Evolutionary conservation across 2,888 invertebrate species (phyloP).

Genomic region (Lithophane ornitopus): DNA sequence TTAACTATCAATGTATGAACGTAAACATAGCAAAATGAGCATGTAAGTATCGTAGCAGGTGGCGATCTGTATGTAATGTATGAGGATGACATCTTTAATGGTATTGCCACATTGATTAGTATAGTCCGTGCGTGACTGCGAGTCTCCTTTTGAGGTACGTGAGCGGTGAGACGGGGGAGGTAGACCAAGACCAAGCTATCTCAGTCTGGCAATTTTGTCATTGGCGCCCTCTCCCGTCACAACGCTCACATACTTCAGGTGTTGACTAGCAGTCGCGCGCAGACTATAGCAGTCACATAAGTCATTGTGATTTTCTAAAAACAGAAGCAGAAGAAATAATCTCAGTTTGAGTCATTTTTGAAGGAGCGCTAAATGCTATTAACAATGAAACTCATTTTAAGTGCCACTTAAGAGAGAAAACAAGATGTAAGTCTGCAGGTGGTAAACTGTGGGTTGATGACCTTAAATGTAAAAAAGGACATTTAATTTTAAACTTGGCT

Average conservation of each 20-base stretch:
- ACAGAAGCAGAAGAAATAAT: background rate
- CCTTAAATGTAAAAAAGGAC: constrained; percentile 3
- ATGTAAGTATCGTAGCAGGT: no score
- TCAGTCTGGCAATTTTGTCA: no score
- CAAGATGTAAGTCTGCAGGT: background rate
- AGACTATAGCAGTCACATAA: background rate
- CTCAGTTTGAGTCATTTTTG: background rate
- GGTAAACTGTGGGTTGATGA: background rate
- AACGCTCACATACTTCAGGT: no score
- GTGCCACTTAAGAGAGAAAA: constrained; percentile 5
- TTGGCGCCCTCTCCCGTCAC: no score
- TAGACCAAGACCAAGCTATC: no score
- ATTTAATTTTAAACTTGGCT: constrained; percentile 5
- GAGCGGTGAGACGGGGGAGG: no score
- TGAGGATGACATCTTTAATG: background rate
- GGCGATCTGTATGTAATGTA: background rate
- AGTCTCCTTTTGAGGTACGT: no score
- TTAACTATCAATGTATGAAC: no score
- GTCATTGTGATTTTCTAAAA: background rate
- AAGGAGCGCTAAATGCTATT: background rate
- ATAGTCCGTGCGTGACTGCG: no score
- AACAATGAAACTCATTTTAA: background rate
- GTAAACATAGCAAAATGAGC: no score
- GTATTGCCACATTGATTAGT: background rate
- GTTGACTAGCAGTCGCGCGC: no score